Percentiles rank a stretch among this genome's conserved stretches.
Evolutionary conservation across 2,888 invertebrate genomes (phyloP).

Genomic region (Euzophera pinguis): DNA sequence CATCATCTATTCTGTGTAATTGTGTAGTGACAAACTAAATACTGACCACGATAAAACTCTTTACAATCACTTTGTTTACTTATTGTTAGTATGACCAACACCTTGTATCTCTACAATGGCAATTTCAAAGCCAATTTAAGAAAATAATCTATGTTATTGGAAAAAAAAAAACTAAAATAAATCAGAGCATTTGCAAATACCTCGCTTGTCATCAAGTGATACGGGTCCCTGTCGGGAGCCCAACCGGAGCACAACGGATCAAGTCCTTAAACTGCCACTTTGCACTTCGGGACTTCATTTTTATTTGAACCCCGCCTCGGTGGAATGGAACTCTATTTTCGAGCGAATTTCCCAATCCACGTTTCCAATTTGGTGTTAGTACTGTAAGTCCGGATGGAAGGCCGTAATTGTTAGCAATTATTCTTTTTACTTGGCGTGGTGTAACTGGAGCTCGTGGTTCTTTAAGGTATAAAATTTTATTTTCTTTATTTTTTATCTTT

Average conservation of each 20-base stretch:
- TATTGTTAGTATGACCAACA: too few species aligned
- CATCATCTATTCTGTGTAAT: too few species aligned
- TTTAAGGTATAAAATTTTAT: neutral
- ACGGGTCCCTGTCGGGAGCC: neutral
- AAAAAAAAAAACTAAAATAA: neutral
- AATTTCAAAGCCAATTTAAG: too few species aligned
- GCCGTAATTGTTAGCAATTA: constrained; percentile 7
- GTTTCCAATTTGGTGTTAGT: constrained; percentile 3
- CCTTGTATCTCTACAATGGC: too few species aligned
- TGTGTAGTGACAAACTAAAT: too few species aligned
- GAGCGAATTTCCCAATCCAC: neutral
- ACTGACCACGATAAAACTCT: too few species aligned
- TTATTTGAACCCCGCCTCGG: neutral
- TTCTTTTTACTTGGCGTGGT: neutral
- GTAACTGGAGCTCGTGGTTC: neutral
- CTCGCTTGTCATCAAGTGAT: neutral
- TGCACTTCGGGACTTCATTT: constrained; percentile 4
- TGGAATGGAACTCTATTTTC: neutral
- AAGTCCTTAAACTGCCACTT: constrained; percentile 10
- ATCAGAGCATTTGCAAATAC: neutral
- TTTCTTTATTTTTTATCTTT: too few species aligned
- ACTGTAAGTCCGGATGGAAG: neutral
- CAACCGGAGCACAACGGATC: constrained; percentile 1
- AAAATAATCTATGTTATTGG: too few species aligned
- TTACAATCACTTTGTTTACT: too few species aligned